Evolutionary conservation across 1,140 invertebrate species (phyloP), one percentile per base, ranked within the genome.

Genomic region (Amyelois transitella): DNA sequence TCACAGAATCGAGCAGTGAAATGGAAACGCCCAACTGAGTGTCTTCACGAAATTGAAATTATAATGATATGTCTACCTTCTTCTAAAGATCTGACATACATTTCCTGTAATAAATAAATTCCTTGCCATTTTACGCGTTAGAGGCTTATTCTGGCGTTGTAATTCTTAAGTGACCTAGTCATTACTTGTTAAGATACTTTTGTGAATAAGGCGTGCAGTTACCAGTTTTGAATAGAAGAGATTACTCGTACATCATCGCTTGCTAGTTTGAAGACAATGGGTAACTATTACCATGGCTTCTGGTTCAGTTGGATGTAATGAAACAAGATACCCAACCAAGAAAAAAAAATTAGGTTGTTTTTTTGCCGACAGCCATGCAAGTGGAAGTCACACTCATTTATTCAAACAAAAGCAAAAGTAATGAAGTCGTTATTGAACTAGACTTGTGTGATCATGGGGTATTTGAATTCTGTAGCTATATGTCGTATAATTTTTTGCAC

Each of bases 71-170:
- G 51, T 51, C 51, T 58, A 55, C 49, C 44, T 64, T 64, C 51
- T 43, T 61, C 50, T 24, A 62, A 63, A 69, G 69, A 72, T 61
- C 63, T 32, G 28, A 32, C 28, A 51, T 55, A 72, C 71, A 77
- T 75, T 72, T 77, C 72, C 55, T 77, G 69, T 52, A 7, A 45
- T 44, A 38, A 60, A 66, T 59, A 54, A 60, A 51, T 58, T 53
- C 55, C 64, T 68, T 62, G 74, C 69, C 65, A 67, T 69, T 58
- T 55, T 50, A 62, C 55, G 60, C 43, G 57, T 62, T 62, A 54
- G 18, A 74, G 67, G 73, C 75, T 80, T 76, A 72, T 76, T 70
- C 53, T 74, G 74, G 71, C 75, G 71, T 78, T 70, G 55, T 22
- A 44, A 18, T 43, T 28, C 2, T 38, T 38, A 38, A 38, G 32